A percentile compares a stretch with the other conserved stretches of the same genome.
Conservation (phyloP, 1,140 invertebrate species). For the Oreohelix idahoensis region DNA sequence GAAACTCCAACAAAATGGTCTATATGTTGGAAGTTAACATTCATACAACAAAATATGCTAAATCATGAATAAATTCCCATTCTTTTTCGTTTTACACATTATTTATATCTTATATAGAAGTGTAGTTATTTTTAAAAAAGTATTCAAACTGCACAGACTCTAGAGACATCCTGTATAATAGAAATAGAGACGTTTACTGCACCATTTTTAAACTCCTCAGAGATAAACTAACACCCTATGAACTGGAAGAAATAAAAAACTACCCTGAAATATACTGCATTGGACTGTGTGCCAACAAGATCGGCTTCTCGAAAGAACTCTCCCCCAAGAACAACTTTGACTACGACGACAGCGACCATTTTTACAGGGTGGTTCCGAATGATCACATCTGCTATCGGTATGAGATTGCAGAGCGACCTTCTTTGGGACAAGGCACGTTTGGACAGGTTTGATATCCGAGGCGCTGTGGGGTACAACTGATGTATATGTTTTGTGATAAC, state of each 20-base stretch:
- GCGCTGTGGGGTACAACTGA: too few relatives aligned
- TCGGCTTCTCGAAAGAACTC: not conserved
- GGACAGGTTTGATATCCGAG: slow-evolving; percentile 86
- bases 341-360: slow-evolving; percentile 42
- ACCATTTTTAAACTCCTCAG: not conserved
- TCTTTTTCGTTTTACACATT: too few relatives aligned
- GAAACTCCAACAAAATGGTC: too few relatives aligned
- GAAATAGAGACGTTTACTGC: too few relatives aligned
- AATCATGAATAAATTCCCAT: too few relatives aligned
- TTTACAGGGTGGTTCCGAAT: slow-evolving; percentile 37
- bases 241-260: slow-evolving; percentile 10
- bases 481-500: too few relatives aligned
- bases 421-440: slow-evolving; percentile 97
- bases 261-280: slow-evolving; percentile 6
- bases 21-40: too few relatives aligned
- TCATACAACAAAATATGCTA: too few relatives aligned
- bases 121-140: too few relatives aligned
- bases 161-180: too few relatives aligned
- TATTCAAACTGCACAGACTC: too few relatives aligned
- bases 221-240: slow-evolving; percentile 12
- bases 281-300: slow-evolving; percentile 5
- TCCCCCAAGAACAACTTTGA: not conserved
- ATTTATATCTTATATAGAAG: too few relatives aligned
- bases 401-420: slow-evolving; percentile 82
- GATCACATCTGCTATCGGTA: slow-evolving; percentile 94